These are phyloP conservation scores for Cygnus olor DNA, from an alignment of 2,797 vertebrate species.

Conservation along the genomic window DNA sequence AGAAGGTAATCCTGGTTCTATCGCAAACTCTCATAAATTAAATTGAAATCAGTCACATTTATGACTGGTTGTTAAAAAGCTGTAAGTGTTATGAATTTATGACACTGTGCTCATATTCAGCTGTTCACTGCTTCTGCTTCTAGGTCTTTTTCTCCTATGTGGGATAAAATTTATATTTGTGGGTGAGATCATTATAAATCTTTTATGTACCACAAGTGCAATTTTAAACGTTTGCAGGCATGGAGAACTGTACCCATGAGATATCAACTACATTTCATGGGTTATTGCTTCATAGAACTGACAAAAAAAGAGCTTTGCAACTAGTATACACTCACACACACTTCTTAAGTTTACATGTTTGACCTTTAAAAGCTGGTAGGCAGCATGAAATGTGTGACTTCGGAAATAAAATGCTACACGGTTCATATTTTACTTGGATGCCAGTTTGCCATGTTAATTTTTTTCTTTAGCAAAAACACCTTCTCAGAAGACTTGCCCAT, in stretches of 20 bases:
- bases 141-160: slow-evolving; percentile 64
- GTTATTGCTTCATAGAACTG: slow-evolving; percentile 59
- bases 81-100: slow-evolving; percentile 76
- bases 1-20: slow-evolving; percentile 56
- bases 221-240: slow-evolving; percentile 76
- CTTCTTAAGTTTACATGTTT: slow-evolving; percentile 50
- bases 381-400: neutral
- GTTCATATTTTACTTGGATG: neutral
- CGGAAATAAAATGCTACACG: slow-evolving; percentile 4
- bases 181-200: slow-evolving; percentile 79
- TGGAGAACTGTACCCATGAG: slow-evolving; percentile 71
- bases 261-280: slow-evolving; percentile 65
- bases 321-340: slow-evolving; percentile 17
- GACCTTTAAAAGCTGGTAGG: slow-evolving; percentile 59
- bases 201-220: slow-evolving; percentile 76
- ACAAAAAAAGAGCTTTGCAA: slow-evolving; percentile 57
- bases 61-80: slow-evolving; percentile 74
- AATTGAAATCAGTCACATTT: slow-evolving; percentile 74
- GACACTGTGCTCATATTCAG: slow-evolving; percentile 64
- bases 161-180: slow-evolving; percentile 76
- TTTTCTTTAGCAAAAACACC: neutral
- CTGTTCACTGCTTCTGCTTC: slow-evolving; percentile 72
- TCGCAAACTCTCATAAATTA: slow-evolving; percentile 74
- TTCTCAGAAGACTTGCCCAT: neutral
- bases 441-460: neutral